Evolutionary conservation across 2,888 invertebrate species (phyloP), one percentile per base, ranked within the genome.

Genomic region (Blera fallax): DNA sequence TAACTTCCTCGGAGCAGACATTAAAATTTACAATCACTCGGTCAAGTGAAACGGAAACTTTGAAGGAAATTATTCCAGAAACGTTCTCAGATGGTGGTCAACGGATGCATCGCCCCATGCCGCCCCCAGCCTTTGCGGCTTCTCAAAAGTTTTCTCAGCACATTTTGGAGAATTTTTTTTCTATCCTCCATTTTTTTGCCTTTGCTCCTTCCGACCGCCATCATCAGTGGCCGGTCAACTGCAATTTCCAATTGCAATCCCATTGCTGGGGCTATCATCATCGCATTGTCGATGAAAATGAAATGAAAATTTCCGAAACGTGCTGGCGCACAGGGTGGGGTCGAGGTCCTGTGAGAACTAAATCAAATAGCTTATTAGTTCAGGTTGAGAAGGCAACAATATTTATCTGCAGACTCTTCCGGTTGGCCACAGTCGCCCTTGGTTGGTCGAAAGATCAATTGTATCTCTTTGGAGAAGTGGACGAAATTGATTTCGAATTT

Each of bases 1-100:
- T 62, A 85, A 77, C 76, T 85, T 81, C 67, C 70, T 52, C 40
- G 54, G 54, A 45, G 81, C 76, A 85, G 80, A 81, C 85, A 85
- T 85, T 81, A 85, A 85, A 85, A 85, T 85, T 85, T 85, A 85
- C 85, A 85, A 85, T 85, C 85, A 85, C 81, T 85, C 72, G 85
- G 85, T 77, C 85, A 85, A 85, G 85, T 85, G 81, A 85, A 85
- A 85, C 85, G 85, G 85, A 85, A 85, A 81, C 85, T 85, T 85
- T 65, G 72, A 32, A 81, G 85, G 85, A 81, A 85, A 85, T 85
- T 85, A 85, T 85, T 85, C 76, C 54, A 77, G 76, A 85, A 77
- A 77, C 85, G 85, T 76, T 81, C 48, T 81, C 56, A 69, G 79
- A 79, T 70, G 60, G 74, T 84, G 85, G 80, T 81, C 85, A 85